phyloP scores from a whole-genome alignment of 2,797 vertebrate species.

The Rhabdomys pumilio region DNA sequence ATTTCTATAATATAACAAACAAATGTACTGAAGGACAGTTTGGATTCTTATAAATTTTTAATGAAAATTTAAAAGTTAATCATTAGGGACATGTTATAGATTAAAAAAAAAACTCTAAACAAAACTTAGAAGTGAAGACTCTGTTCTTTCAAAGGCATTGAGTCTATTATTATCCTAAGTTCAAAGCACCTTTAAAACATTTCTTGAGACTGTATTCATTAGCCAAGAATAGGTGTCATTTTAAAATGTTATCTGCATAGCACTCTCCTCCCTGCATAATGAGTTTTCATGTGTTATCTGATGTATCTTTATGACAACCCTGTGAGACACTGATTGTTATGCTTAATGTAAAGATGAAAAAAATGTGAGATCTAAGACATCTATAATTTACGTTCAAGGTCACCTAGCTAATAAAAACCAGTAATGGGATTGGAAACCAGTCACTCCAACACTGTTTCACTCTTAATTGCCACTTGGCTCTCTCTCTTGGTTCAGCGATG shows the following conservation, averaged over 20 bases:
- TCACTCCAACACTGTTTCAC: neutral
- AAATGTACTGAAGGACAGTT: neutral
- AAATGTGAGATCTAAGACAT: neutral
- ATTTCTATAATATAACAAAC: neutral
- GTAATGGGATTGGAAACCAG: conserved; percentile 32
- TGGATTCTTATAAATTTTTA: conserved; percentile 23
- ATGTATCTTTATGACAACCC: neutral
- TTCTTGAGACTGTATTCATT: conserved; percentile 46
- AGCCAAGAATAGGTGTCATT: conserved; percentile 19
- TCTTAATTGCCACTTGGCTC: neutral
- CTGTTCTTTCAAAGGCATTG: conserved; percentile 31
- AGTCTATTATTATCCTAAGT: neutral
- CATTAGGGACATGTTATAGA: neutral
- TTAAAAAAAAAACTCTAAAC: neutral
- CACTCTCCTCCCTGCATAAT: neutral
- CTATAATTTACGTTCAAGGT: conserved; percentile 58
- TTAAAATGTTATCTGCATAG: neutral
- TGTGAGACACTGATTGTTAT: neutral
- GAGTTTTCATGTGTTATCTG: neutral
- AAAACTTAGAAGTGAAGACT: conserved; percentile 45
- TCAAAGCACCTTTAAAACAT: conserved; percentile 52
- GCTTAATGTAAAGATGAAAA: conserved; percentile 56
- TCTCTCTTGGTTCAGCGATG: neutral
- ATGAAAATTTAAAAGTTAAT: conserved; percentile 38
- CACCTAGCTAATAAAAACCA: conserved; percentile 42